Base-by-base conservation (phyloP, 2,797 vertebrate genomes). In the Arnoldichthys spilopterus region DNA sequence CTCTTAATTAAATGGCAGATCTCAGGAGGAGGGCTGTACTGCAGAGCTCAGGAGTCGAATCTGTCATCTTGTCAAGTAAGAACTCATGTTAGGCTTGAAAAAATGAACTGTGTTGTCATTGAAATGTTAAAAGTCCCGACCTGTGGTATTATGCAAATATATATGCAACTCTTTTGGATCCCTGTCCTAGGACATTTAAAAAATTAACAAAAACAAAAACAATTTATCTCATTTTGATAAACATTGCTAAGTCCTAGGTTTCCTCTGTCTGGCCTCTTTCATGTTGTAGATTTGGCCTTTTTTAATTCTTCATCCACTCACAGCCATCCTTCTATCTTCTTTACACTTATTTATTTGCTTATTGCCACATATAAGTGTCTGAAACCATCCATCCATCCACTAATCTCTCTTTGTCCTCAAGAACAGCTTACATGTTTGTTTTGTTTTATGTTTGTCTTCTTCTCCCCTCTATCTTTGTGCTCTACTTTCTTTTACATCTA, bases 21-120 rank as follows among this genome's bases (percentile, higher is more conserved):
- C 90, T 45, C 89, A 91, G 86, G 93, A 91, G 76, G 92, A 91
- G 59, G 87, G 82, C 86, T 90, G 90, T 86, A 86, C 87, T 0
- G 84, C 86, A 0, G 91, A 91, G 70, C 83, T 85, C 54, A 86
- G 88, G 45, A 91, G 87, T 0, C 87, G 89, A 87, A 96, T 95
- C 16, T 96, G 95, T 81, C 95, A 96, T 80, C 91, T 97, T 7
- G 90, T 96, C 82, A 95, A 95, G 96, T 96, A 91, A 92, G 87
- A 37, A 9, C 28, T 32, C 40, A 62, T 0, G 18, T 28, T 30
- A 61, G 0, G 5, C 20, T 56, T 22, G 2, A 6, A 6, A 6
- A 4, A 2, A 34, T 58, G 26, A 12, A 26, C 56, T 26, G 22
- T 58, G 1, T 37, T 37, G 8, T 37, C 34, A 37, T 8, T 37